phyloP scores from a whole-genome alignment of 1,140 invertebrate species.

The Pseudomyrmex cubaensis region DNA sequence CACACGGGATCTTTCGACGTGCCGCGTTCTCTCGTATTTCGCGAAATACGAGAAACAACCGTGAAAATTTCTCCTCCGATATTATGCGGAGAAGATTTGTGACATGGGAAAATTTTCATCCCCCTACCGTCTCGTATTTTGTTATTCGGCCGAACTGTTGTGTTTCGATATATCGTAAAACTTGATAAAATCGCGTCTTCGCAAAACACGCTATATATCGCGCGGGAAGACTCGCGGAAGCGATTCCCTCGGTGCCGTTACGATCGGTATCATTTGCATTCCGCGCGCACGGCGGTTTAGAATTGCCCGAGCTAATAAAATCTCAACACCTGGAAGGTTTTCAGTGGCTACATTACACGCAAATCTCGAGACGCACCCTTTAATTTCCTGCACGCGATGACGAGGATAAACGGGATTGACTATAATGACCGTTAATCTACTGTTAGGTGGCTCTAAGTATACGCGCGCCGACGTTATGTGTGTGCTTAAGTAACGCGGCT shows the following conservation, averaged over 20 bases:
- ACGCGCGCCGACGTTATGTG: conserved; percentile 12
- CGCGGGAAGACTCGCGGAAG: neutral
- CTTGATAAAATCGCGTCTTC: neutral
- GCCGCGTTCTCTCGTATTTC: conserved; percentile 36
- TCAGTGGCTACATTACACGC: conserved; percentile 65
- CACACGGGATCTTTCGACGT: conserved; percentile 25
- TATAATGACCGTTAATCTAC: conserved; percentile 56
- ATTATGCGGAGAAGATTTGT: conserved; percentile 33
- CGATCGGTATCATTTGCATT: conserved; percentile 53
- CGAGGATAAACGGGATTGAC: conserved; percentile 56
- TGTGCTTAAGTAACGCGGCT: conserved; percentile 34
- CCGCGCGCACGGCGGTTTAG: conserved; percentile 24
- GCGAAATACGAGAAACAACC: conserved; percentile 44
- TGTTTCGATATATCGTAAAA: neutral
- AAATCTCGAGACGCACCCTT: conserved; percentile 64
- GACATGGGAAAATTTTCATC: neutral
- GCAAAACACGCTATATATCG: neutral
- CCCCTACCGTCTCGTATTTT: neutral
- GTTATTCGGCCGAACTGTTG: neutral
- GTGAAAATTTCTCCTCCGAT: conserved; percentile 31
- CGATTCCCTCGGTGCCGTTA: neutral
- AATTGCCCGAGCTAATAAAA: conserved; percentile 63
- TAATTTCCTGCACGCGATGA: conserved; percentile 76
- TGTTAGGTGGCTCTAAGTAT: conserved; percentile 39
- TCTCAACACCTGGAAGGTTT: conserved; percentile 64